phyloP scores from a whole-genome alignment of 2,888 invertebrate genomes.

The Standfussiana lucernea region DNA sequence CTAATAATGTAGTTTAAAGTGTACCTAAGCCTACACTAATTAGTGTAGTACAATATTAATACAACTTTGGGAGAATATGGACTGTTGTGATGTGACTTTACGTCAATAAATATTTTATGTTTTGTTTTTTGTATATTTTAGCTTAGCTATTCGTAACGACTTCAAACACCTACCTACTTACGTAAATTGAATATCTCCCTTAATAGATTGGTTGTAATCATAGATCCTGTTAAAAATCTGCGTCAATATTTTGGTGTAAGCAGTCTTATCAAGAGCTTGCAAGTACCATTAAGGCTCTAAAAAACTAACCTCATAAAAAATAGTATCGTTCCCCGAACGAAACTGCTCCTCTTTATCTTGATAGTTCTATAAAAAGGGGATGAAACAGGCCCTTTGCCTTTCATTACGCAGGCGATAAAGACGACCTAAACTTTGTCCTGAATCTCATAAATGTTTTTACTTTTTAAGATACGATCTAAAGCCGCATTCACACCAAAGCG shows the following conservation, averaged over 20 bases:
- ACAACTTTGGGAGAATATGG: background rate
- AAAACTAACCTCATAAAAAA: conserved; percentile 39
- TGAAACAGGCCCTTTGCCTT: conserved; percentile 33
- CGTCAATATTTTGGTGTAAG: background rate
- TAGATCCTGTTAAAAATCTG: background rate
- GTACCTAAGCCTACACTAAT: background rate
- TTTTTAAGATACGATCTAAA: conserved; percentile 17
- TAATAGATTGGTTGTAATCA: background rate
- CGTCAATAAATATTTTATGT: no score
- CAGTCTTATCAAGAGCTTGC: background rate
- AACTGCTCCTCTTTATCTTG: conserved; percentile 52
- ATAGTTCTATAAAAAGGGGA: conserved; percentile 37
- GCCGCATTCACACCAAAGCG: background rate
- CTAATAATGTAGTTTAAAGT: background rate
- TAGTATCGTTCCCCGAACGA: conserved; percentile 16
- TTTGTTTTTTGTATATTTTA: no score
- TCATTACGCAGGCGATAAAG: conserved; percentile 53
- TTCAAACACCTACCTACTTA: background rate
- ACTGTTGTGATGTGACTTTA: no score
- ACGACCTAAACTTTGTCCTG: conserved; percentile 18
- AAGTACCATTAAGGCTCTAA: conserved; percentile 25
- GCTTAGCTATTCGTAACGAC: background rate
- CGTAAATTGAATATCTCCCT: background rate
- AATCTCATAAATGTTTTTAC: conserved; percentile 40
- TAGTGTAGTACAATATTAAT: background rate